Percentiles rank a stretch among this genome's conserved stretches.
These are phyloP conservation scores for Brachyistius frenatus DNA, from an alignment of 2,113 vertebrate species.

Conservation along the genomic window DNA sequence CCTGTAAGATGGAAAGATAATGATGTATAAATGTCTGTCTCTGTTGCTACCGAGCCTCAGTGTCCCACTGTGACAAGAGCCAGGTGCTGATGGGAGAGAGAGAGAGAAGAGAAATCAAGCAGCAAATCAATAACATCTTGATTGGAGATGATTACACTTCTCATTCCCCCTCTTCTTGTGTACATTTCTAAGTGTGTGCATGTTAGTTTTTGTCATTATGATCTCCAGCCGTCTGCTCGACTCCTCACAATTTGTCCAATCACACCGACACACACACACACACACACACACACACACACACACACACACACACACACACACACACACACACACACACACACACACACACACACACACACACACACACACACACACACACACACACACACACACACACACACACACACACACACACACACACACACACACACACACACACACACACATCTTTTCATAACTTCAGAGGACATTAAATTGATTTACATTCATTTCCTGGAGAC, in stretches of 20 bases:
- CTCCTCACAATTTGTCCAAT: slow-evolving; percentile 42
- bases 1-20: slow-evolving; percentile 60
- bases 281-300: not conserved
- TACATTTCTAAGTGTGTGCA: slow-evolving; percentile 50
- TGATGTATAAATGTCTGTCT: slow-evolving; percentile 72
- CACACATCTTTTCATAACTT: not conserved
- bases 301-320: no score
- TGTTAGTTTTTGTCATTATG: slow-evolving; percentile 56
- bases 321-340: not conserved
- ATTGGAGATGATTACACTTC: slow-evolving; percentile 79
- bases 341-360: not conserved
- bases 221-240: slow-evolving; percentile 43
- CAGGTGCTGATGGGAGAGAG: slow-evolving; percentile 70
- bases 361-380: no score
- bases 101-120: slow-evolving; percentile 63
- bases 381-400: slow-evolving; percentile 21
- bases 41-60: slow-evolving; percentile 59
- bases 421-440: no score
- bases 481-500: slow-evolving; percentile 3
- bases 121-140: slow-evolving; percentile 79
- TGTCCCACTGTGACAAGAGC: slow-evolving; percentile 77
- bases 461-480: slow-evolving; percentile 12
- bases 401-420: not conserved
- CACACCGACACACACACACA: slow-evolving; percentile 26
- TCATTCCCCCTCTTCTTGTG: slow-evolving; percentile 61